Base-by-base conservation (phyloP, 2,888 invertebrate genomes). In the Artemia sinica region DNA sequence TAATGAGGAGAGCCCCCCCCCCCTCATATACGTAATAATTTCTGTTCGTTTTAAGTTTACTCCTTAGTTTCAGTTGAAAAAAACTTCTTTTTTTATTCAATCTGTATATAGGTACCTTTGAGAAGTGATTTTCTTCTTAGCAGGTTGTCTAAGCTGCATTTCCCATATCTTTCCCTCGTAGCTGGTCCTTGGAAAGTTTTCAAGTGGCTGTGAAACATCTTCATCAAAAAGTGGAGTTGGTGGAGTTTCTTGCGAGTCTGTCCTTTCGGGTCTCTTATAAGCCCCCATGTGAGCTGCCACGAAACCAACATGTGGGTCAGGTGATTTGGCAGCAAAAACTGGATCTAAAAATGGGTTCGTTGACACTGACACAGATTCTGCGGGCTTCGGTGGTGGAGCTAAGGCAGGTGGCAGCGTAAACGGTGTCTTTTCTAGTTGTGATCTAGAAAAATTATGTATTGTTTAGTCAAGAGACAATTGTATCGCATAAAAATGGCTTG, bases 181-280 rank as follows among this genome's bases (percentile, higher is more conserved):
- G 72, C 82, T 83, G 50, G 85, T 83, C 67, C 92, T 83, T 11
- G 93, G 91, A 79, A 93, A 98, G 68, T 89, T 89, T 78, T 91
- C 91, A 69, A 98, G 81, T 0, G 94, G 94, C 77, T 88, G 85
- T 0, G 92, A 91, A 66, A 90, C 86, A 77, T 95, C 95, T 71
- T 94, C 94, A 77, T 95, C 95, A 78, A 88, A 95, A 49, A 95
- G 81, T 12, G 93, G 93, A 12, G 92, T 91, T n/a, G 90, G 89
- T 50, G 91, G 91, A 3, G 89, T 88, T 77, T 91, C 91, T 78
- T 86, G 82, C 1, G 85, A 85, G 74, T 80, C 80, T 0, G 77
- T 77, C 68, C 78, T 71, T 69, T 75, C 58, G 1, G 58, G 58
- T 18, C 58, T n/a, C 10, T 58, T 58, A 18, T 58, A 58, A 58